Base-by-base conservation (phyloP, 2,113 vertebrate species). In the Tragelaphus imberbis region DNA sequence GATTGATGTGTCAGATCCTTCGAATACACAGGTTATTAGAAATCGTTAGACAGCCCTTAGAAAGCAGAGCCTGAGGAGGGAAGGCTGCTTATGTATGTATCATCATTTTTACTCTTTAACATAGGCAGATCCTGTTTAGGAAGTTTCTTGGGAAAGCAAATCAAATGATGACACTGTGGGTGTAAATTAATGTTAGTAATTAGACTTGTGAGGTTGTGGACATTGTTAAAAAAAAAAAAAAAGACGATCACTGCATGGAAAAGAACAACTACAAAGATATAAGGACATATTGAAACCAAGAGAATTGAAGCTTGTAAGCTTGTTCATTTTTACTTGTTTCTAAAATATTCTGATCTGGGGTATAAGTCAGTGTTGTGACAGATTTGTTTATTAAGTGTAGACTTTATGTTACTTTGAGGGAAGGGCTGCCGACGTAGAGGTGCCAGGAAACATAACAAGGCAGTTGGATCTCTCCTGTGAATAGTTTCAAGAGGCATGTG, bases 101-200 rank as follows among this genome's bases (percentile, higher is more conserved):
- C 27, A 7, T 23, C 6, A 84, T 95, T 88, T 59, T 85, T 3
- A 19, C 63, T 94, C 44, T 82, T 95, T 97, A 97, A 77, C 2
- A 21, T 88, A 13, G 6, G 77, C 5, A 75, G 97, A 94, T 80
- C 21, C 21, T 10, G 11, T 30, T 36, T 27, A 7, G 51, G 47
- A 90, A 96, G 5, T 53, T 89, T 91, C 28, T 28, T 44, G 56
- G 77, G 58, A 88, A 75, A 81, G 7, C 30, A 90, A 59, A 92
- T 92, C 82, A 23, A 53, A 6, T 95, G 2, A 0, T 12, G 7
- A 61, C 40, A 44, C 0, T 2, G 44, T 92, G 30, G 21, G 3
- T 94, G 4, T 96, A 94, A 84, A 91, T 97, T 97, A 65, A 92
- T 97, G 33, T 81, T 5, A 88, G n/a, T 65, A 95, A 87, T 90